Conservation (phyloP, 2,888 invertebrate species). For the Deilephila elpenor region DNA sequence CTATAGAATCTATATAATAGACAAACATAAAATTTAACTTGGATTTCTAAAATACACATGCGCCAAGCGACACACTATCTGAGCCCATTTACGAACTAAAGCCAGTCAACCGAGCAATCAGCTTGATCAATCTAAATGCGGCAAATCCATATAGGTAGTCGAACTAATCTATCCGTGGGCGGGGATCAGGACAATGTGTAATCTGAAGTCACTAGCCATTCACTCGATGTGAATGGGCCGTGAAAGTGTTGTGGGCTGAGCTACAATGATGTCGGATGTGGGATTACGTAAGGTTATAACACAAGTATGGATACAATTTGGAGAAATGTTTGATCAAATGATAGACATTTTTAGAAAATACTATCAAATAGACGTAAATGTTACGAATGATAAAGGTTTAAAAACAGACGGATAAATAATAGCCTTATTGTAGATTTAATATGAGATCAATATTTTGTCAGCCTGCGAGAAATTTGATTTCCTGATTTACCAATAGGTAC, state of each 20-base stretch:
- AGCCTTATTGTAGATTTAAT: no score
- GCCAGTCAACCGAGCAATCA: neutral
- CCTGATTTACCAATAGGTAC: no score
- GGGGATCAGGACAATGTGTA: slow-evolving; percentile 38
- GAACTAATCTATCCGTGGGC: slow-evolving; percentile 24
- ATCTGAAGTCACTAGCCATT: slow-evolving; percentile 34
- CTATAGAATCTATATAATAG: no score
- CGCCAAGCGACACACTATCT: no score
- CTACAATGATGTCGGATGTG: neutral
- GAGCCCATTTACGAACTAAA: neutral
- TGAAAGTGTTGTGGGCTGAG: slow-evolving; percentile 31
- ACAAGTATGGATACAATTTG: neutral
- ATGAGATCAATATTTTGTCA: no score
- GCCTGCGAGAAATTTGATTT: no score
- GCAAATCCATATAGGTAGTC: slow-evolving; percentile 17
- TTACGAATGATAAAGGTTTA: no score
- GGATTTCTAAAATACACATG: neutral
- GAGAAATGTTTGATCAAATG: no score
- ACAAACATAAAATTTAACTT: no score
- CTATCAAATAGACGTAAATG: no score
- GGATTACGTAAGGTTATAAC: neutral
- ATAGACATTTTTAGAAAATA: no score
- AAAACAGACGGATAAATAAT: no score
- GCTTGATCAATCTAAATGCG: slow-evolving; percentile 22
- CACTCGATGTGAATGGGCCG: slow-evolving; percentile 26